Base-by-base conservation (phyloP, 2,797 vertebrate genomes). In the Crotalus adamanteus region DNA sequence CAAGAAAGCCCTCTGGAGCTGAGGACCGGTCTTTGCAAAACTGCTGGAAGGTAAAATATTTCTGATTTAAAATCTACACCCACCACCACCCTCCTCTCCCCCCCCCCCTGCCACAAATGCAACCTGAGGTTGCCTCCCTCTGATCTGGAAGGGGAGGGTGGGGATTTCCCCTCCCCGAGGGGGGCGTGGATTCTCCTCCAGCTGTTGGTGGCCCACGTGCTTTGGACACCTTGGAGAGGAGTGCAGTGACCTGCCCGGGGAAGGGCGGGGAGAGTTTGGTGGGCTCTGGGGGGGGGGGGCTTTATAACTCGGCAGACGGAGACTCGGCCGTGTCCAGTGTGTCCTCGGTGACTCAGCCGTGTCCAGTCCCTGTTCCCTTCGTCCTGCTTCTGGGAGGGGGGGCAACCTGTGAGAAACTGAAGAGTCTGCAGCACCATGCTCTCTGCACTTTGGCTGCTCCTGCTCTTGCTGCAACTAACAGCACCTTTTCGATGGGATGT, bases 161-260 rank as follows among this genome's bases (percentile, higher is more conserved):
- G 31, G 61, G 22, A 1, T 2, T 3, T 31, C 55, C 53, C 86
- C 86, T 4, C 42, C 22, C 12, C 7, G 42, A 63, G 73, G 87
- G 90, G 47, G 91, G 91, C 88, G 88, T 90, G 69, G 86, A 85
- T 47, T 86, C 55, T 51, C 25, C 87, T 69, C 91, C 93, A 94
- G 93, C 91, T 94, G 93, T 92, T 94, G 89, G 28, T 26, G 88
- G 42, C 90, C 85, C 93, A 94, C 65, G 91, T 94, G 93, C 91
- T 60, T 88, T 78, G 86, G 65, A 93, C 92, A 83, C 90, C 91
- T 90, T 90, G 22, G 91, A 59, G 88, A 16, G 57, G 53, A 92
- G 91, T 13, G 85, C 88, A 61, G 78, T 25, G 91, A 51, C 86
- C 47, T 13, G 73, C 60, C 1, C 1, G 59, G 4, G 73, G 60